Base-by-base conservation (phyloP, 2,113 vertebrate genomes). In the Dicaeum eximium region DNA sequence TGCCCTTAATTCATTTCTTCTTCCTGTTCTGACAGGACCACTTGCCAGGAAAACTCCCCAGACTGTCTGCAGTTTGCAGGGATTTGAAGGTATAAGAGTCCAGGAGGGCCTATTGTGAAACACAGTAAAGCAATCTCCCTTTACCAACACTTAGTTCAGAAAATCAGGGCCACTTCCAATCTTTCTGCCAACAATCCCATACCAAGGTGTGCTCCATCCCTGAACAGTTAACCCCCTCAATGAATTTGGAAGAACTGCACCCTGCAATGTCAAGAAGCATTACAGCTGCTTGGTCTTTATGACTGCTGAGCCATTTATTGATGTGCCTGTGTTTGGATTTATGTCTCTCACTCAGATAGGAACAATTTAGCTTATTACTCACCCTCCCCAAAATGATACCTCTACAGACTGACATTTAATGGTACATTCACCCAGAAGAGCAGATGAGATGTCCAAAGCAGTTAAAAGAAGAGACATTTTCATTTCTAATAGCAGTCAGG, bases 1-100 rank as follows among this genome's bases (percentile, higher is more conserved):
- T 98, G 98, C 65, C 98, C 92, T 97, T 98, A 97, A 57, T 97
- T 99, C 73, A 97, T 98, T 97, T 99, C 98, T 79, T 98, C 97
- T 64, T 97, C 96, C 4, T 98, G 97, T 47, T 97, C 97, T 80
- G 98, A 98, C 23, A 97, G 91, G 18, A 98, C 61, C 7, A 95
- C 96, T 98, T 98, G 53, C 97, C 97, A 60, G 98, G 97, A 97
- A 92, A 94, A 58, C 9, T 71, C 38, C 67, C 48, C 30, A 53
- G 57, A 77, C 24, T 42, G 75, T 86, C 79, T 50, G 5, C 21
- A n/a, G 42, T 67, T 85, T 65, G 11, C 45, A 51, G 45, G 25
- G 22, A 65, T 64, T 27, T 0, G 0, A 70, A 90, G 17, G 15
- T 27, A 5, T 40, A 13, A 30, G 31, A 48, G 10, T 24, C 10